Evolutionary conservation across 2,797 vertebrate genomes (phyloP), one percentile per base, ranked within the genome.

Genomic region (Hippoglossus hippoglossus): DNA sequence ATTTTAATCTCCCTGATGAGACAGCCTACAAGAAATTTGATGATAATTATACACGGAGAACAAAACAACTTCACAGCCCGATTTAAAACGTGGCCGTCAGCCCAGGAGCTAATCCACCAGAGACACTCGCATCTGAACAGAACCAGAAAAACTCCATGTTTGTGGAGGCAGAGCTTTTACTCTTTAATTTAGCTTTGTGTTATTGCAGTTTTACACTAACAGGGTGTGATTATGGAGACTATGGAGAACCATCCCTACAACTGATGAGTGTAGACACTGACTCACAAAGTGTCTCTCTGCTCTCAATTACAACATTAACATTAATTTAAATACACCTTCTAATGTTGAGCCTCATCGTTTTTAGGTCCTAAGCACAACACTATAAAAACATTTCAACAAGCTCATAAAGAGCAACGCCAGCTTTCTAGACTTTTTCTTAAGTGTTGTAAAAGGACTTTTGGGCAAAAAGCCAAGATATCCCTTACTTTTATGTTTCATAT

Each of bases 31-130:
- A n/a, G 18, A 51, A 51, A 51, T 3, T 11, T 54, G 31, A 63
- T 11, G 63, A 58, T 59, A 67, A 66, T 81, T 61, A 34, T 54
- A 52, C 34, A 46, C 13, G 0, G 52, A 72, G 70, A 77, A 63
- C 63, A 61, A 54, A 24, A 75, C 59, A 39, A 56, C 60, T 22
- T 72, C 25, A 36, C 54, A 63, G 41, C 76, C 64, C 61, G 64
- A 85, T 81, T 81, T 75, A 76, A 77, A 80, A 67, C 67, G 71
- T 79, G 84, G 83, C 84, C 76, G 62, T 22, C 21, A 8, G 84
- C 64, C 75, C 60, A 76, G 79, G 47, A 76, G 73, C 51, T 72
- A 79, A 87, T 77, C 72, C 73, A 69, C 57, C 80, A 82, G 71
- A 87, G 74, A 81, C 73, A 61, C 81, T 67, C 86, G 79, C 84